These are phyloP conservation scores for Hycleus cichorii DNA, from an alignment of 1,140 invertebrate genomes.

Conservation along the genomic window DNA sequence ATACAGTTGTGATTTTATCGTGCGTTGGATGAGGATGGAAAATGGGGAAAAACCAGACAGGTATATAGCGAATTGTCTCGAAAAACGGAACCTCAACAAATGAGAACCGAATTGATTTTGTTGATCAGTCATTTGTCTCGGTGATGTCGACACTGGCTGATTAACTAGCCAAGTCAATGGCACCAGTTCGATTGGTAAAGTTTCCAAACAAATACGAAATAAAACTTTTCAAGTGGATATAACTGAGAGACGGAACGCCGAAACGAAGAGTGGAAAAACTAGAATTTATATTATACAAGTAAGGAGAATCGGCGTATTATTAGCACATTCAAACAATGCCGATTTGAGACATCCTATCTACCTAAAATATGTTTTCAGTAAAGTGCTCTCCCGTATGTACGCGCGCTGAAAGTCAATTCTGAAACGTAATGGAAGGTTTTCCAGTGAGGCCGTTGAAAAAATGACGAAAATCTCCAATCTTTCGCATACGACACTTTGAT, in stretches of 20 bases:
- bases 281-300: too few relatives aligned
- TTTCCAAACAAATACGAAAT: background rate
- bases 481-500: too few relatives aligned
- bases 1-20: too few relatives aligned
- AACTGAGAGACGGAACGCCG: background rate
- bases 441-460: too few relatives aligned
- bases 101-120: conserved; percentile 30
- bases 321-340: background rate
- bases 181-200: conserved; percentile 8
- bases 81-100: conserved; percentile 18
- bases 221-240: conserved; percentile 1
- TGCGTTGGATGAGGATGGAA: too few relatives aligned
- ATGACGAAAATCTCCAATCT: too few relatives aligned
- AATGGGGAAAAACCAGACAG: too few relatives aligned
- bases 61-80: too few relatives aligned
- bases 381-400: too few relatives aligned
- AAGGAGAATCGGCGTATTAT: background rate
- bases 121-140: conserved; percentile 31
- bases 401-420: too few relatives aligned
- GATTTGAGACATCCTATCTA: background rate
- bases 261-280: background rate
- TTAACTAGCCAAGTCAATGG: conserved; percentile 12
- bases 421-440: too few relatives aligned
- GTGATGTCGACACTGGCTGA: conserved; percentile 8
- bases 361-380: background rate